Base-by-base conservation (phyloP, 1,140 invertebrate species). In the Andricus grossulariae region DNA sequence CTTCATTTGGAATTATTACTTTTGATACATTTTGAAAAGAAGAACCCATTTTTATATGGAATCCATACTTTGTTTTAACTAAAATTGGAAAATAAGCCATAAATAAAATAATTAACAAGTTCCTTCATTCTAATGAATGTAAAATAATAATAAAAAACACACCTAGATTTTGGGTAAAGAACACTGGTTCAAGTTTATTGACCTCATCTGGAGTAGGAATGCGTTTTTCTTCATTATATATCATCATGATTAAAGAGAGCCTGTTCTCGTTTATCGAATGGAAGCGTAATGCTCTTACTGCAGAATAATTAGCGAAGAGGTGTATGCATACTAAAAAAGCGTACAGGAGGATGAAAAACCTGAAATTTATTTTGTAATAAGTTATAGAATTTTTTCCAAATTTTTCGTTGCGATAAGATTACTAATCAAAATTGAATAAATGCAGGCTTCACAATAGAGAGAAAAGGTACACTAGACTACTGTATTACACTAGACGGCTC, bases 231-330 rank as follows among this genome's bases (percentile, higher is more conserved):
- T 90, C 88, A 21, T 88, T 90, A 50, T 88, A 90, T 0, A 86
- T 85, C 39, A 96, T 90, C 11, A 97, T 83, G 21, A 95, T 88
- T 73, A 95, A 92, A 51, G 95, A 88, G 60, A 97, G 94, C 51
- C 97, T 92, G 77, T 94, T 93, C 83, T 94, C 94, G 88, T 99
- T 99, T 11, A 99, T 93, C 1, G 94, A 94, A 84, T 95, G 93
- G 87, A 98, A 93, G 81, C 93, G 92, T 80, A 94, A 89, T 6
- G 95, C 91, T 81, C 93, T 93, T 0, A 99, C 96, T 11, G 97
- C 97, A 79, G 92, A 92, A 86, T 97, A 97, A 92, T 99, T 99
- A 7, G 96, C 94, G 86, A 94, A 94, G 2, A 99, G 91, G 92
- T 99, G 98, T 21, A 97, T 83, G 25, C 92, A 81, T n/a, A 97